A percentile compares a stretch with the other conserved stretches of the same genome.
Conservation (phyloP, 2,113 vertebrate species). For the Odobenus rosmarus region DNA sequence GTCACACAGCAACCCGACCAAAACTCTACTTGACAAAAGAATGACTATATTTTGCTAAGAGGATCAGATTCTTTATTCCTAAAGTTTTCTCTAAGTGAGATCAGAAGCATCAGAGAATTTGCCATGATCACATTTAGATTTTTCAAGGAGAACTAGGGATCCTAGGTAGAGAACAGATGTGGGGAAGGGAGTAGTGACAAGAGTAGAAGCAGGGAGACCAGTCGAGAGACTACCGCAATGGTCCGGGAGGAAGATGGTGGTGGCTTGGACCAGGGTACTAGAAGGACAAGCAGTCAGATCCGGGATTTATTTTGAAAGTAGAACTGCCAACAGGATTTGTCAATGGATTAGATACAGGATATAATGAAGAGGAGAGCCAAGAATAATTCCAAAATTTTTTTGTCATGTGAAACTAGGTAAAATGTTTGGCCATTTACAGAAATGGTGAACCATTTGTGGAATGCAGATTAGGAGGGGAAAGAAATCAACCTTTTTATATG, state of each 20-base stretch:
- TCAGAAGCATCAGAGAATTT: neutral
- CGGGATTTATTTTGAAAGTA: neutral
- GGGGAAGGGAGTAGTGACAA: neutral
- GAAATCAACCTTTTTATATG: neutral
- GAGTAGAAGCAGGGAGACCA: neutral
- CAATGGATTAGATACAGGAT: neutral
- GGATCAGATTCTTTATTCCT: constrained; percentile 3
- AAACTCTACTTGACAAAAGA: neutral
- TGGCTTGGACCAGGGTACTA: neutral
- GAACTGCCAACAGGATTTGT: neutral
- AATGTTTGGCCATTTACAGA: neutral
- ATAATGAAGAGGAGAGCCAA: neutral
- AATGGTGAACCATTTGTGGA: neutral
- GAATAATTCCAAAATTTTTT: neutral
- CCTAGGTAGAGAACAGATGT: neutral
- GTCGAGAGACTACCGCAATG: neutral
- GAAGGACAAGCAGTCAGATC: neutral
- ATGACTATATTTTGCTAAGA: neutral
- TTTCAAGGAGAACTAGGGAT: neutral
- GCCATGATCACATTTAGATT: neutral
- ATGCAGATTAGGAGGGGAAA: neutral
- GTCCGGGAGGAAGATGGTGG: neutral
- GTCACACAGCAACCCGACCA: neutral
- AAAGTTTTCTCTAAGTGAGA: neutral
- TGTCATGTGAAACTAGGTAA: neutral